Evolutionary conservation across 2,888 invertebrate species (phyloP).

Genomic region (Eristalinus aeneus): DNA sequence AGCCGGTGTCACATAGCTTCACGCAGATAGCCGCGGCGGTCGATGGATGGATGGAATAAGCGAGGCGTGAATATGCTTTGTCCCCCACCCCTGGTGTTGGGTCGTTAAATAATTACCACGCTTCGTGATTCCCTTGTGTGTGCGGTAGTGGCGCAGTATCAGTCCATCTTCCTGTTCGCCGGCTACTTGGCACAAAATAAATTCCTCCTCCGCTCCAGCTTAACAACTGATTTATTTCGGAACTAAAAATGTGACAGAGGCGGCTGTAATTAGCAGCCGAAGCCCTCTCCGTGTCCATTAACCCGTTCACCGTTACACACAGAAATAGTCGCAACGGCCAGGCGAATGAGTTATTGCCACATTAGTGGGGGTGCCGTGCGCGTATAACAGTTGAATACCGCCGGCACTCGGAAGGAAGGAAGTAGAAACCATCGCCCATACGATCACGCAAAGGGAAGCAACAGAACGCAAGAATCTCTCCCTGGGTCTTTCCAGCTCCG

Average conservation of each 20-base stretch:
- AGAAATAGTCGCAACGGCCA: constrained; percentile 33
- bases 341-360: constrained; percentile 55
- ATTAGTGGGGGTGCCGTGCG: constrained; percentile 15
- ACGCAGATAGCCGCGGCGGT: constrained; percentile 48
- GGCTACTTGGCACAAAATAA: constrained; percentile 41
- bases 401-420: constrained; percentile 57
- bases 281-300: constrained; percentile 31
- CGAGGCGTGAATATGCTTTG: constrained; percentile 66
- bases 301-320: constrained; percentile 56
- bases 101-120: constrained; percentile 70
- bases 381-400: constrained; percentile 25
- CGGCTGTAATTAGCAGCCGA: constrained; percentile 43
- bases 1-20: constrained; percentile 56
- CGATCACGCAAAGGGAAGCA: neutral
- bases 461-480: constrained; percentile 4
- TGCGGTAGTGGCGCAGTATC: neutral
- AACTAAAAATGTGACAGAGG: constrained; percentile 51
- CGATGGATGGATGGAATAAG: constrained; percentile 63
- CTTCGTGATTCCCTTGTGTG: constrained; percentile 57
- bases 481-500: neutral
- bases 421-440: constrained; percentile 28
- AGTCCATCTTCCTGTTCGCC: constrained; percentile 6
- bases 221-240: constrained; percentile 69
- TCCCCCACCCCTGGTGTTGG: constrained; percentile 66
- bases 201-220: constrained; percentile 27